These are phyloP conservation scores for Capromys pilorides DNA, from an alignment of 2,797 vertebrate genomes.

Conservation along the genomic window DNA sequence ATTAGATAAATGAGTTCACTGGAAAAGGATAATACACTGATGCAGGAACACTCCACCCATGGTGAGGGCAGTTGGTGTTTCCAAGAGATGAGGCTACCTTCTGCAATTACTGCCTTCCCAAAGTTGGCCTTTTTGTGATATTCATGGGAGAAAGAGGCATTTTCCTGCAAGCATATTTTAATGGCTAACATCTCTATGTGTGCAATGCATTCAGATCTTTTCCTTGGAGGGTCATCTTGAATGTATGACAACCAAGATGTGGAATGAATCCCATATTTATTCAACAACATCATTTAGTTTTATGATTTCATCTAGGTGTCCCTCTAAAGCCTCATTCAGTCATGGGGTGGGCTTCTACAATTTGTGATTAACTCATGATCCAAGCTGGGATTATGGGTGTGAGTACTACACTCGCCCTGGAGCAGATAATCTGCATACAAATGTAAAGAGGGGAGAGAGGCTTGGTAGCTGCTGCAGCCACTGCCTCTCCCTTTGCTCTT, in stretches of 20 bases:
- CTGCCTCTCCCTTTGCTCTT: too few species aligned
- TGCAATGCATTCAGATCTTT: neutral
- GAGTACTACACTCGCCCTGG: too few species aligned
- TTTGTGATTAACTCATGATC: too few species aligned
- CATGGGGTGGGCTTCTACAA: too few species aligned
- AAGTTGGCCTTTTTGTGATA: neutral
- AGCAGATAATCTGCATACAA: too few species aligned
- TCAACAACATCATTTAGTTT: neutral
- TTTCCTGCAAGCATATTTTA: slow-evolving; percentile 20
- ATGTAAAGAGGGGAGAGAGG: too few species aligned
- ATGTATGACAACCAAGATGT: neutral
- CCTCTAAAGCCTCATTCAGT: too few species aligned
- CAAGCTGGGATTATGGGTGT: too few species aligned
- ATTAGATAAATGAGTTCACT: slow-evolving; percentile 61
- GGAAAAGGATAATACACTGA: slow-evolving; percentile 36
- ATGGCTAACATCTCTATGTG: neutral
- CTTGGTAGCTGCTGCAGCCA: too few species aligned
- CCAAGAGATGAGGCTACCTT: neutral
- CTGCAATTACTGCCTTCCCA: neutral
- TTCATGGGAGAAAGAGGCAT: slow-evolving; percentile 19
- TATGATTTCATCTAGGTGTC: too few species aligned
- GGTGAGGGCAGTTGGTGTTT: neutral
- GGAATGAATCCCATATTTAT: slow-evolving; percentile 18
- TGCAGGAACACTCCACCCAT: neutral
- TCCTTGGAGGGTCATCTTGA: neutral